Evolutionary conservation across 2,113 vertebrate species (phyloP).

Genomic region (Pygoscelis antarcticus): DNA sequence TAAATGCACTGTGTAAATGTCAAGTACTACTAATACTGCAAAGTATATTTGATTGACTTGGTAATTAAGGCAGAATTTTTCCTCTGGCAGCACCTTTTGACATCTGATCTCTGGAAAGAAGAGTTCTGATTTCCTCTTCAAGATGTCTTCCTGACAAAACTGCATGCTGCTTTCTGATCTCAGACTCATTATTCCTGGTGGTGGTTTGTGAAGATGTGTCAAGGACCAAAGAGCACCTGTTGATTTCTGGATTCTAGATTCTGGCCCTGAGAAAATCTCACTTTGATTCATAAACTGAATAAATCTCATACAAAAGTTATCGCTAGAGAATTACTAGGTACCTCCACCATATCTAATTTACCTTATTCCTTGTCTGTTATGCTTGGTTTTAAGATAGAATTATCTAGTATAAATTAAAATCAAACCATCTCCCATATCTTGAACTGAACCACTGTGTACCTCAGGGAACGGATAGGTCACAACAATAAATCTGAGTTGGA

Average conservation of each 20-base stretch:
- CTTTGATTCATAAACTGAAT: neutral
- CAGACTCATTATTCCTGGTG: neutral
- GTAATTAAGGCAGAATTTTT: neutral
- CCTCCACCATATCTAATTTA: neutral
- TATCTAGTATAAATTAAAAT: neutral
- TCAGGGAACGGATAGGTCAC: neutral
- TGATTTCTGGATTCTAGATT: neutral
- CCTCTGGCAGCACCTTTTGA: neutral
- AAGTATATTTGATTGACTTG: neutral
- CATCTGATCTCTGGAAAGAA: neutral
- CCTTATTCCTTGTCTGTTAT: neutral
- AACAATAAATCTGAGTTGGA: neutral
- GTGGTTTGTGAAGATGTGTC: neutral
- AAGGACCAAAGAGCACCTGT: neutral
- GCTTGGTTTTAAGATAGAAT: neutral
- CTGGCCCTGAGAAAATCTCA: neutral
- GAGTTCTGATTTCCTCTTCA: neutral
- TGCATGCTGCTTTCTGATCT: neutral
- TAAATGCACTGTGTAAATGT: neutral
- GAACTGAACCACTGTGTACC: neutral
- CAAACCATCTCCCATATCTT: neutral
- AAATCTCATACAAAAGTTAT: neutral
- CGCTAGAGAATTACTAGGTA: neutral
- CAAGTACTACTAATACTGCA: neutral
- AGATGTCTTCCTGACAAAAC: neutral